Conservation (phyloP, 2,113 vertebrate species). For the Phrynosoma blainvillii region DNA sequence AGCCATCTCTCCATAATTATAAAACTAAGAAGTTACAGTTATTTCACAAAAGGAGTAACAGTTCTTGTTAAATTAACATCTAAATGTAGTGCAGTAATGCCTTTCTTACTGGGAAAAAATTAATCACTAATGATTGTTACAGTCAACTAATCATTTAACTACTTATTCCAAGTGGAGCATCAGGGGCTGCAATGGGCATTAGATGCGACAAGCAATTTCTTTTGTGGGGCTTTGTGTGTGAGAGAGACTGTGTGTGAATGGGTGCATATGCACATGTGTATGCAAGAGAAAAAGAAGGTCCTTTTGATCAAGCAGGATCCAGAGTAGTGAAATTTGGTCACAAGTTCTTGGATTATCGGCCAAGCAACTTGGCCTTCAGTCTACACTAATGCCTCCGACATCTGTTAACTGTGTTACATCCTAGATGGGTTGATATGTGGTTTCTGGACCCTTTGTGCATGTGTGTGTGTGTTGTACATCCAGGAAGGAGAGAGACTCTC, state of each 20-base stretch:
- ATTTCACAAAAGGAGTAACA: too few relatives aligned
- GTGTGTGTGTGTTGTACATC: slow-evolving; percentile 30
- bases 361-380: slow-evolving; percentile 22
- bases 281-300: neutral
- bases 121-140: neutral
- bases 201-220: neutral
- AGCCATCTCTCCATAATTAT: too few relatives aligned
- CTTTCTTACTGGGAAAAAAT: neutral
- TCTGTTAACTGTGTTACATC: slow-evolving; percentile 35
- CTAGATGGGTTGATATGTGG: slow-evolving; percentile 41
- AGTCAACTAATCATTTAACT: neutral
- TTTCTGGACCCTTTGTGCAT: slow-evolving; percentile 39
- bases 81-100: neutral
- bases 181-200: neutral
- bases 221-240: neutral
- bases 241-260: too few relatives aligned
- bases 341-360: slow-evolving; percentile 29
- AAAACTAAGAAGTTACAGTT: too few relatives aligned
- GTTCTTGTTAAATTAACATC: too few relatives aligned
- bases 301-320: neutral
- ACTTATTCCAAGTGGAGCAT: neutral
- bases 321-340: slow-evolving; percentile 17
- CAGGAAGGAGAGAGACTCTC: slow-evolving; percentile 11
- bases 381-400: slow-evolving; percentile 8
- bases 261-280: neutral